Percentiles rank a stretch among this genome's conserved stretches.
Evolutionary conservation across 2,888 invertebrate species (phyloP).

Genomic region (Drosophila seclusa): DNA sequence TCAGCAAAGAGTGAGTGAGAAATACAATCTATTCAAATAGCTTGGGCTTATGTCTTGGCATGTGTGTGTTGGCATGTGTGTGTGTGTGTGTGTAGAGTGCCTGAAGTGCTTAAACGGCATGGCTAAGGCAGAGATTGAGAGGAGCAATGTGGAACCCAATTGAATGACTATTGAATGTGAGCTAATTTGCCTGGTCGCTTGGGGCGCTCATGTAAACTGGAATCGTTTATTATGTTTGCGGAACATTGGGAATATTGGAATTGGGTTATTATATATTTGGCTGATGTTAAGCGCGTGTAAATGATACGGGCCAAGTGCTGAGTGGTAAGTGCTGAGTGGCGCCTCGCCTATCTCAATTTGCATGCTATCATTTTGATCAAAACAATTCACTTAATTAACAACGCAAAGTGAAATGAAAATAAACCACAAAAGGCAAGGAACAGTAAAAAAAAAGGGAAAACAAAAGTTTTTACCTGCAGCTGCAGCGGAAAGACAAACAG

Average conservation of each 20-base stretch:
- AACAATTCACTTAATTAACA: conserved; percentile 54
- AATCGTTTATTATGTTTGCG: conserved; percentile 27
- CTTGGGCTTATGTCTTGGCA: conserved; percentile 1
- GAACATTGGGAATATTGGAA: conserved; percentile 10
- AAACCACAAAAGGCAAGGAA: conserved; percentile 24
- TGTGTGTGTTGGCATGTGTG: conserved; percentile 4
- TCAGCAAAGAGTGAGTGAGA: not conserved
- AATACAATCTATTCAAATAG: conserved; percentile 37
- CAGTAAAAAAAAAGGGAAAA: conserved; percentile 11
- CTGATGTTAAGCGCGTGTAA: conserved; percentile 1
- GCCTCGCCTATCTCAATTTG: not conserved
- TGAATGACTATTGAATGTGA: conserved; percentile 40
- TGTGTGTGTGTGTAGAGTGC: conserved; percentile 12
- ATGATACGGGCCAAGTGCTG: not conserved
- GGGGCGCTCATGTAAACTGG: conserved; percentile 12
- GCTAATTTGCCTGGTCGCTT: conserved; percentile 53
- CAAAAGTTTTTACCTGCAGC: conserved; percentile 34
- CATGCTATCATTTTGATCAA: conserved; percentile 23
- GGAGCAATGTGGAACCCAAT: conserved; percentile 1
- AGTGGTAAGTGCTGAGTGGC: not conserved
- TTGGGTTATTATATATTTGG: not conserved
- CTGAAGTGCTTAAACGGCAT: conserved; percentile 34
- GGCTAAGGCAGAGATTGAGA: not conserved
- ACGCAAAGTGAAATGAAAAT: conserved; percentile 35
- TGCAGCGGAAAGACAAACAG: conserved; percentile 34